Percentiles rank a stretch among this genome's conserved stretches.
Conservation (phyloP, 2,888 invertebrate species). For the Agrotis exclamationis region DNA sequence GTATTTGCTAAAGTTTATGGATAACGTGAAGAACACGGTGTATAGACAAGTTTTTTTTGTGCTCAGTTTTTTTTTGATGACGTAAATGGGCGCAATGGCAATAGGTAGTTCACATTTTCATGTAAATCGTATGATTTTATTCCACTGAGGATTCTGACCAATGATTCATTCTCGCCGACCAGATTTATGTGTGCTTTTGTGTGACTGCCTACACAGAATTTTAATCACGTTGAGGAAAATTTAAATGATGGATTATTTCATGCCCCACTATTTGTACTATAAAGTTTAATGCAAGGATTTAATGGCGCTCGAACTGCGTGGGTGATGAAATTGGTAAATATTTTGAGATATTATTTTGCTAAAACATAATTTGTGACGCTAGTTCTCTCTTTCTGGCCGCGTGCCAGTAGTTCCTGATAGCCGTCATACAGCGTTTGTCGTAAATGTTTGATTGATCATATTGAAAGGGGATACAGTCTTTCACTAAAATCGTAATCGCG, state of each 20-base stretch:
- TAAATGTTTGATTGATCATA: too few species aligned
- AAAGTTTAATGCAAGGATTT: neutral
- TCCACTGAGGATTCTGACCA: neutral
- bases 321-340: neutral
- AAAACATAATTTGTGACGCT: neutral
- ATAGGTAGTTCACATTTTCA: constrained; percentile 16
- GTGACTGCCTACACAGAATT: neutral
- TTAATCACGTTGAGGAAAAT: neutral
- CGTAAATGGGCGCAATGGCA: constrained; percentile 11
- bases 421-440: too few species aligned
- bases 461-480: too few species aligned
- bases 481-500: too few species aligned
- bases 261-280: neutral
- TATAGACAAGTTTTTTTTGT: neutral
- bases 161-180: constrained; percentile 28
- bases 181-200: neutral
- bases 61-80: constrained; percentile 10
- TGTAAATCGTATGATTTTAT: constrained; percentile 35
- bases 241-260: neutral
- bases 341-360: neutral
- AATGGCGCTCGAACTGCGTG: neutral
- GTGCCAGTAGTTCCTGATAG: neutral
- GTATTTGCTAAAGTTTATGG: too few species aligned
- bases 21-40: too few species aligned
- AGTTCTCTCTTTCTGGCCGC: neutral